Percentiles rank a stretch among this genome's conserved stretches.
These are phyloP conservation scores for Biston stratarius DNA, from an alignment of 2,888 invertebrate species.

Conservation along the genomic window DNA sequence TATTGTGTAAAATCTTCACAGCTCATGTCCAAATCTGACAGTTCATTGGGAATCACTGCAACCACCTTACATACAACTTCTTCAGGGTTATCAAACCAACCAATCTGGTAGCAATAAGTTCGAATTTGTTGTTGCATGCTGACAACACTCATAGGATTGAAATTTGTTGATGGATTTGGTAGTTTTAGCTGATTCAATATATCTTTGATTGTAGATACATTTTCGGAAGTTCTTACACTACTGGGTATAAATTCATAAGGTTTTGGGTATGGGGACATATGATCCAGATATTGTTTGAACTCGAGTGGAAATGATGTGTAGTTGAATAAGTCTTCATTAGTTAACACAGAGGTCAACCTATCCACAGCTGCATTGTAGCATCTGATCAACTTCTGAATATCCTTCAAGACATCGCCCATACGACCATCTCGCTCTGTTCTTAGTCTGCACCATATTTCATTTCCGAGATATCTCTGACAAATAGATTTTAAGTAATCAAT, in stretches of 20 bases:
- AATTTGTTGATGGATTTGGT: constrained; percentile 74
- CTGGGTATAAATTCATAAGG: constrained; percentile 89
- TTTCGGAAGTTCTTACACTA: constrained; percentile 84
- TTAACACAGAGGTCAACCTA: constrained; percentile 86
- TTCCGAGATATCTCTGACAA: constrained; percentile 85
- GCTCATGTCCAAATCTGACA: constrained; percentile 70
- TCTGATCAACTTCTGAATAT: constrained; percentile 86
- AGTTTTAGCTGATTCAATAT: constrained; percentile 86
- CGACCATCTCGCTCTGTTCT: constrained; percentile 68
- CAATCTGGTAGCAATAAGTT: constrained; percentile 81
- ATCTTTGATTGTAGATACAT: constrained; percentile 79
- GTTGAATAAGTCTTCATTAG: constrained; percentile 86
- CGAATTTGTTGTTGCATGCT: constrained; percentile 79
- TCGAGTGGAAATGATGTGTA: constrained; percentile 89
- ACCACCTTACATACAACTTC: constrained; percentile 82
- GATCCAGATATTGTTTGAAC: constrained; percentile 84
- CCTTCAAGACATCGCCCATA: constrained; percentile 77
- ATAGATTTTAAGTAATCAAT: constrained; percentile 86
- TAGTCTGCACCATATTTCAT: constrained; percentile 88
- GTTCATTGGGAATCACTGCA: constrained; percentile 70
- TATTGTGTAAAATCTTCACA: constrained; percentile 68
- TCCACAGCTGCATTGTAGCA: constrained; percentile 90
- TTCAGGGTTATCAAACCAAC: constrained; percentile 79
- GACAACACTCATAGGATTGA: constrained; percentile 73
- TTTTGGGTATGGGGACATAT: constrained; percentile 85